A percentile compares a stretch with the other conserved stretches of the same genome.
Conservation (phyloP, 2,797 vertebrate genomes). For the Graptemys geographica region DNA sequence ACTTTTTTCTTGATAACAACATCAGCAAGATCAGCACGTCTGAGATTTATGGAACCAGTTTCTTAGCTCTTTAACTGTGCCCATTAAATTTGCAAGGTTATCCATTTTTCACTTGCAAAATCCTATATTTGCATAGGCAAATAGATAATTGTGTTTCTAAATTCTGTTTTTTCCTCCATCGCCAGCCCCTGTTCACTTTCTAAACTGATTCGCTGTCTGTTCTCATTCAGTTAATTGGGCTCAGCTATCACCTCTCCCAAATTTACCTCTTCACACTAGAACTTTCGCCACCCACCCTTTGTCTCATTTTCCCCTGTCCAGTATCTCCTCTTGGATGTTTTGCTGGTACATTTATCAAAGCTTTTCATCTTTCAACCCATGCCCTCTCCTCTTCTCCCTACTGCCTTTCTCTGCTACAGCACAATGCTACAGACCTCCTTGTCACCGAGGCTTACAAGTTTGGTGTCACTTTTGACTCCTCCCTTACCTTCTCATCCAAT, state of each 20-base stretch:
- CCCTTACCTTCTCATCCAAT: neutral
- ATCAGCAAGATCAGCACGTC: neutral
- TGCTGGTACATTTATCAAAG: neutral
- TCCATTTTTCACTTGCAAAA: neutral
- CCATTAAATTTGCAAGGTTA: neutral
- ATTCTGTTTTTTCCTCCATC: neutral
- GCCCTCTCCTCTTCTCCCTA: neutral
- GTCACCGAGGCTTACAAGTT: neutral
- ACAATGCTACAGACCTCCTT: neutral
- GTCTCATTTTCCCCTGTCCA: neutral
- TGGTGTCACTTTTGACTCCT: neutral
- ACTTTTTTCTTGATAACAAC: neutral
- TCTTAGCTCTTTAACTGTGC: neutral
- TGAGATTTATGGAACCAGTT: neutral
- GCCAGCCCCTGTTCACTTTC: neutral
- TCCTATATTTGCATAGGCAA: neutral
- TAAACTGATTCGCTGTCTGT: neutral
- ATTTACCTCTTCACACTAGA: conserved; percentile 2
- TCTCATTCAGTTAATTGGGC: neutral
- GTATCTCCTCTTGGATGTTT: neutral
- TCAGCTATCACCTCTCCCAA: neutral
- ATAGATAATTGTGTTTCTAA: neutral
- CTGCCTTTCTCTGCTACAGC: neutral
- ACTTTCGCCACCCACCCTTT: neutral
- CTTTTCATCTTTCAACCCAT: neutral